phyloP scores from a whole-genome alignment of 2,113 vertebrate species.

The Nansenia antarctica region DNA sequence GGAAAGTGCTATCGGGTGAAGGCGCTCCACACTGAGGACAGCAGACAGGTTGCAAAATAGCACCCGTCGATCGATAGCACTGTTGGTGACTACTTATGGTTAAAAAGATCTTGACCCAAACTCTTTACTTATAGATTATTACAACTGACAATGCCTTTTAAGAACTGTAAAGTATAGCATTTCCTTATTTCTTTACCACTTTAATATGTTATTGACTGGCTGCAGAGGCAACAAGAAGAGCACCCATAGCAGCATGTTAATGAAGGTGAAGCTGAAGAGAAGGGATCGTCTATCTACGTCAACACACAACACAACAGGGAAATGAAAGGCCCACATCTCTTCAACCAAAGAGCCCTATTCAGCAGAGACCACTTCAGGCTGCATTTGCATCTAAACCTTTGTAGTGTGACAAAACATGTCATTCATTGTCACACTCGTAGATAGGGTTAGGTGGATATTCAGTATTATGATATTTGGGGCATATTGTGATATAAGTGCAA shows the following conservation, averaged over 20 bases:
- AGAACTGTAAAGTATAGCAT: constrained; percentile 4
- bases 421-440: no score
- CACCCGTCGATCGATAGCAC: no score
- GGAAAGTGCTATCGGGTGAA: no score
- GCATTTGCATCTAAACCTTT: constrained; percentile 26
- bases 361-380: constrained; percentile 29
- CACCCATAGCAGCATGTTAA: constrained; percentile 43
- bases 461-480: no score
- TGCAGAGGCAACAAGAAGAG: constrained; percentile 36
- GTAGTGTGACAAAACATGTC: constrained; percentile 31
- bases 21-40: no score
- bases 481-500: no score
- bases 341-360: constrained; percentile 7
- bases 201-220: constrained; percentile 53
- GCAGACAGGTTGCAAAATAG: no score
- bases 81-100: no score
- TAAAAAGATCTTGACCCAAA: no score
- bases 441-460: not conserved
- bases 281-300: constrained; percentile 45
- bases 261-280: constrained; percentile 25
- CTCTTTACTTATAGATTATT: not conserved
- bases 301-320: constrained; percentile 35
- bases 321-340: constrained; percentile 30
- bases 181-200: constrained; percentile 34
- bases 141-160: not conserved